These are phyloP conservation scores for Dermochelys coriacea DNA, from an alignment of 2,797 vertebrate genomes.

Conservation along the genomic window DNA sequence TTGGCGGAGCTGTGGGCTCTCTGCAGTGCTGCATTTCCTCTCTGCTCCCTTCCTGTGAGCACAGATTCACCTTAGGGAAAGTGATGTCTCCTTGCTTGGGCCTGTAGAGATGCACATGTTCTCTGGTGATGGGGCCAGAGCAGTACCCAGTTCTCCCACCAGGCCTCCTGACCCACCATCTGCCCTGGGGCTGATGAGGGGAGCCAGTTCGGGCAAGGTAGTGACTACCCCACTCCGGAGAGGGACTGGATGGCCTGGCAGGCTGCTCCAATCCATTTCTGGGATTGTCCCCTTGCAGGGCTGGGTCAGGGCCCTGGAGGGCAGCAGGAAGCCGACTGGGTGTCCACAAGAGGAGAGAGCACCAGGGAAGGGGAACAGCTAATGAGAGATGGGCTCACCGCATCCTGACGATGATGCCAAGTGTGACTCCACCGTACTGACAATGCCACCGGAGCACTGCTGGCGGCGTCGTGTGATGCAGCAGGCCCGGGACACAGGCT, in stretches of 20 bases:
- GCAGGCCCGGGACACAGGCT: fast-evolving
- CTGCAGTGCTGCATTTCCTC: too few species aligned
- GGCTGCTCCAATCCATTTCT: fast-evolving
- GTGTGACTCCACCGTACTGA: background rate
- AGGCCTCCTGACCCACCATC: background rate
- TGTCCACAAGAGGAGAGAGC: background rate
- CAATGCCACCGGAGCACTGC: background rate
- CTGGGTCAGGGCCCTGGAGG: too few species aligned
- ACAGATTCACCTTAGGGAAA: background rate
- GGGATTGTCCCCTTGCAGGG: background rate
- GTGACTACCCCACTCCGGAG: background rate
- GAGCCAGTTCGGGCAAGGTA: background rate
- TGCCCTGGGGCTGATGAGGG: background rate
- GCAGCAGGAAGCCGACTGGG: too few species aligned
- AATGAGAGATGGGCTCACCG: background rate
- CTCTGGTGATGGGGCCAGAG: background rate
- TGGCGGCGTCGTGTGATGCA: fast-evolving
- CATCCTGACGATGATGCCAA: fast-evolving
- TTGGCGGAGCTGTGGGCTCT: background rate
- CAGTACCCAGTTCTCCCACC: background rate
- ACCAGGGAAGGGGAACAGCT: background rate
- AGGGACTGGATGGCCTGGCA: background rate
- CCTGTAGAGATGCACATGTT: too few species aligned
- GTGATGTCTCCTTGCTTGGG: background rate
- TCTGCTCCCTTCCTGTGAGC: background rate